phyloP scores from a whole-genome alignment of 2,888 invertebrate species.

The Cerceris rybyensis region DNA sequence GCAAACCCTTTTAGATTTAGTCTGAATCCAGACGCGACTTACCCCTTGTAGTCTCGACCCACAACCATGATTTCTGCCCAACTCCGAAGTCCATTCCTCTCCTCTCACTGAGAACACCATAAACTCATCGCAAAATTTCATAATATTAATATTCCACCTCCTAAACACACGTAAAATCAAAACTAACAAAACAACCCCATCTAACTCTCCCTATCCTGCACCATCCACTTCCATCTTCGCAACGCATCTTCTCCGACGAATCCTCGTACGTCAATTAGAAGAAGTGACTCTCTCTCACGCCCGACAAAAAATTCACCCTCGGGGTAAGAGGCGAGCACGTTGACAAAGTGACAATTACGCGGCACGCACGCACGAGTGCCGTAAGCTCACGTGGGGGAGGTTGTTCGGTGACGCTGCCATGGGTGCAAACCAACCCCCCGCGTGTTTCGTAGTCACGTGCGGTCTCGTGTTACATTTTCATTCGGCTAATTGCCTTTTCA shows the following conservation, averaged over 20 bases:
- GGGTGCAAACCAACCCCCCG: constrained; percentile 44
- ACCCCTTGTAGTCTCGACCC: too few relatives aligned
- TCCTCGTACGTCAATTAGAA: constrained; percentile 72
- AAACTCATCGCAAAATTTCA: too few relatives aligned
- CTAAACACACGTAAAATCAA: too few relatives aligned
- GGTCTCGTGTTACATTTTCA: constrained; percentile 82
- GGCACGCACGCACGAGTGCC: constrained; percentile 64
- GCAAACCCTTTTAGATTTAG: too few relatives aligned
- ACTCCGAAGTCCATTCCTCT: too few relatives aligned
- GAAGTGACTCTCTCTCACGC: constrained; percentile 70
- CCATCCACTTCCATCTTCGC: not conserved
- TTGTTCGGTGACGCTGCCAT: constrained; percentile 4
- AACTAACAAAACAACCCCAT: not conserved
- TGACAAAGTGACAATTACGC: constrained; percentile 81
- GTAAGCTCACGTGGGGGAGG: constrained; percentile 27
- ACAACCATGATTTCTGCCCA: too few relatives aligned
- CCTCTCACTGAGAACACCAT: too few relatives aligned
- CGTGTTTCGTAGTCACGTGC: constrained; percentile 78
- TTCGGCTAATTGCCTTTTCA: constrained; percentile 81
- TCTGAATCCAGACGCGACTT: too few relatives aligned
- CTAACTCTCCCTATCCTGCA: not conserved
- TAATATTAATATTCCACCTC: too few relatives aligned
- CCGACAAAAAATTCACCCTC: constrained; percentile 58
- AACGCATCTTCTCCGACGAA: constrained; percentile 38
- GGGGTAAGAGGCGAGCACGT: constrained; percentile 67